phyloP scores from a whole-genome alignment of 2,888 invertebrate species.

The Gibbula magus region DNA sequence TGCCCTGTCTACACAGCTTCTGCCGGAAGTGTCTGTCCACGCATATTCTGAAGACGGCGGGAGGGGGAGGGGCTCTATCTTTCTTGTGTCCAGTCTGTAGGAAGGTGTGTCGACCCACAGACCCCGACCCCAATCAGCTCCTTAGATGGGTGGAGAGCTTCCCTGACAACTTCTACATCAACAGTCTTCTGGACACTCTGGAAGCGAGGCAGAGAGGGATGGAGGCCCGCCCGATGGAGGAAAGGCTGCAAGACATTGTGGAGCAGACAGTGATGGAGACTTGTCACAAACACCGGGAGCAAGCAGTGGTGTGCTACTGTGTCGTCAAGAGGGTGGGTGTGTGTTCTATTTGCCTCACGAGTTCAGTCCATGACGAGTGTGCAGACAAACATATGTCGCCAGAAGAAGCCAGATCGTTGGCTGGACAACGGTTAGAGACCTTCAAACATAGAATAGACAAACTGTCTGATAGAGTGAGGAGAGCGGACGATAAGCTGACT shows the following conservation, averaged over 20 bases:
- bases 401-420: neutral
- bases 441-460: neutral
- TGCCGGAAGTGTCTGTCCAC: neutral
- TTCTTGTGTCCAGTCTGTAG: constrained; percentile 19
- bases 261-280: neutral
- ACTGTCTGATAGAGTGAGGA: neutral
- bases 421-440: neutral
- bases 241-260: neutral
- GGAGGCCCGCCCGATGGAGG: neutral
- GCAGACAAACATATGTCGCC: neutral
- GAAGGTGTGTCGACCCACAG: neutral
- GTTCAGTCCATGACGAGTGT: constrained; percentile 1
- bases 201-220: neutral
- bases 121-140: neutral
- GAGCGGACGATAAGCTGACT: neutral
- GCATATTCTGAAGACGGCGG: constrained; percentile 4
- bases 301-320: neutral
- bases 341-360: neutral
- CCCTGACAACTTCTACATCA: constrained; percentile 20
- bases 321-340: neutral
- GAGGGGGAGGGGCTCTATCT: neutral
- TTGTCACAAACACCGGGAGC: neutral
- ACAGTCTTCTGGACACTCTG: neutral
- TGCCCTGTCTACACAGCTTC: constrained; percentile 17
- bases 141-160: constrained; percentile 4